Evolutionary conservation across 2,797 vertebrate genomes (phyloP).

Genomic region (Sarcoramphus papa): DNA sequence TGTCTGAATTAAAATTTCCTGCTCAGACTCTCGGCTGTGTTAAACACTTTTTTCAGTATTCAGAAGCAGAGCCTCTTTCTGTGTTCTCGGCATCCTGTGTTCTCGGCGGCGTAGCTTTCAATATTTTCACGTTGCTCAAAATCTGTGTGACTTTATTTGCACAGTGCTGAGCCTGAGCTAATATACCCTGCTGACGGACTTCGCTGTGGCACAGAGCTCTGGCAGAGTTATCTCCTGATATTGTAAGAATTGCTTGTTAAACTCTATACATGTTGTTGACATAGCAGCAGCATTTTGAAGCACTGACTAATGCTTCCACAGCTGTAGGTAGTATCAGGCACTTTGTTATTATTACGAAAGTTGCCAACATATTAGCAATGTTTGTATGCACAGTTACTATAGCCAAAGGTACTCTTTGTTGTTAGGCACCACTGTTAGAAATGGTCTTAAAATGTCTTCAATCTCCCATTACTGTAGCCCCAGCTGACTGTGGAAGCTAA

Average conservation of each 20-base stretch:
- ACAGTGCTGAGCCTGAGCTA: constrained; percentile 2
- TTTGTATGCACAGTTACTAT: not conserved
- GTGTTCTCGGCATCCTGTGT: not conserved
- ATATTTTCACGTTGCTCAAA: not conserved
- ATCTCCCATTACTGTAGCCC: not conserved
- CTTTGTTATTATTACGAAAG: constrained; percentile 8
- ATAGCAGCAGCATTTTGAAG: not conserved
- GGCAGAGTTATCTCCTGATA: not conserved
- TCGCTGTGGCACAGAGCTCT: not conserved
- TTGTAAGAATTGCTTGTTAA: constrained; percentile 8
- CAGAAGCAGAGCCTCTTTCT: not conserved
- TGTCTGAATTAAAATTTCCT: not conserved
- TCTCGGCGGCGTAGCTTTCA: not conserved
- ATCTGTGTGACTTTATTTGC: constrained; percentile 1
- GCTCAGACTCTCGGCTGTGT: not conserved
- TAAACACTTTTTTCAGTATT: not conserved
- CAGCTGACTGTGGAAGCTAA: not conserved
- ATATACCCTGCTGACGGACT: constrained; percentile 6
- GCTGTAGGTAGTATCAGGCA: constrained; percentile 9
- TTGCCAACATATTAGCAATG: not conserved
- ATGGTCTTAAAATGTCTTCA: not conserved
- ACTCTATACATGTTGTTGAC: constrained; percentile 13
- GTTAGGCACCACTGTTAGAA: not conserved
- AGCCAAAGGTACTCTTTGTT: not conserved
- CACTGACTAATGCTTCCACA: constrained; percentile 10